Base-by-base conservation (phyloP, 2,113 vertebrate genomes). In the Leptocoma aspasia region DNA sequence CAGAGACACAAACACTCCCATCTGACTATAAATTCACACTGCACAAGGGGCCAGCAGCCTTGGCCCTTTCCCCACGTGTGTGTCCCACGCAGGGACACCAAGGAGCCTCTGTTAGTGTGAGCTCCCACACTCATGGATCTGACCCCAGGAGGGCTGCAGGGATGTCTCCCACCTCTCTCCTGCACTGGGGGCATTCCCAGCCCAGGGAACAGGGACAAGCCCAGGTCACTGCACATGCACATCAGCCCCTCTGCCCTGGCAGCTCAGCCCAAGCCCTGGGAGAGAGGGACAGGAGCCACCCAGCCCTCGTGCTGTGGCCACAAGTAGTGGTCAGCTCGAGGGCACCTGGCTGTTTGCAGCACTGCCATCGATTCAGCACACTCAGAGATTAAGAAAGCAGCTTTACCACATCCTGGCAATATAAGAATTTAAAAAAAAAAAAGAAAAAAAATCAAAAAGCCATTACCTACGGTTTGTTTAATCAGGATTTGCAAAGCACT, bases 261-360 rank as follows among this genome's bases (percentile, higher is more conserved):
- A 22, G 45, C 30, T 65, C 21, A 20, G 73, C 37, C 15, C 56
- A 17, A 63, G 73, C 30, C 33, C 28, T 26, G 41, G 61, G 7
- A 50, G 12, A 35, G 33, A 41, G 56, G 27, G 56, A 24, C 12
- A 37, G 39, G 53, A 85, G 7, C 5, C 26, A 1, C 2, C 24
- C 28, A 61, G 27, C 39, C 10, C 35, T 19, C 0, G 0, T 8
- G 47, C 31, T 72, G 66, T 2, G 8, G 33, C 60, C 5, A 1
- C 2, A 10, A 20, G 59, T 3, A 31, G n/a, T 2, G 3, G 42
- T 2, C 81, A 72, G 52, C 52, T 3, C 1, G 0, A 42, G 68
- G 42, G 52, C 13, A 20, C 42, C 52, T 35, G 71, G 63, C 92
- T 70, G 15, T 47, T 47, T 68, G 64, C 85, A 89, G 61, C 7